These are phyloP conservation scores for Helostoma temminkii DNA, from an alignment of 2,797 vertebrate species.

Conservation along the genomic window DNA sequence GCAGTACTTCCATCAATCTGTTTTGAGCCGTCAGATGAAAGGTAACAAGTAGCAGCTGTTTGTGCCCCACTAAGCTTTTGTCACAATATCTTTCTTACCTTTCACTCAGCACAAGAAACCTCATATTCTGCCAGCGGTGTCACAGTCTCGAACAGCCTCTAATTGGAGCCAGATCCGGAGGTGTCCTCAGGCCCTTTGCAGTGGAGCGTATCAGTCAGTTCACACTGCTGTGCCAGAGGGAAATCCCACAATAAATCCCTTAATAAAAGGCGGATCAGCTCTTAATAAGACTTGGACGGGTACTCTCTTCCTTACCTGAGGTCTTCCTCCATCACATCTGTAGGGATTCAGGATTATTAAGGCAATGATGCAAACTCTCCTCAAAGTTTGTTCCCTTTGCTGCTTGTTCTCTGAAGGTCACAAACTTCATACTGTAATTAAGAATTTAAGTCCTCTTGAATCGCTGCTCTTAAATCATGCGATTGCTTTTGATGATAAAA, in stretches of 20 bases:
- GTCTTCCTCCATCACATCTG: conserved; percentile 44
- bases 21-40: conserved; percentile 12
- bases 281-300: conserved; percentile 63
- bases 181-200: conserved; percentile 56
- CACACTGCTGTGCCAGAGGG: conserved; percentile 47
- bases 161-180: conserved; percentile 68
- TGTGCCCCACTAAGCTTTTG: conserved; percentile 32
- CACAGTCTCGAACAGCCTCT: conserved; percentile 52
- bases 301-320: conserved; percentile 42
- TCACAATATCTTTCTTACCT: conserved; percentile 20
- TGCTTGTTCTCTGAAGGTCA: conserved; percentile 14
- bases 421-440: conserved; percentile 26
- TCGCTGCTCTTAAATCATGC: conserved; percentile 18
- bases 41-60: conserved; percentile 20
- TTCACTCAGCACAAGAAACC: conserved; percentile 34
- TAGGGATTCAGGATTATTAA: conserved; percentile 57
- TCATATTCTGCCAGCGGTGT: conserved; percentile 33
- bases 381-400: conserved; percentile 47
- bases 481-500: conserved; percentile 30
- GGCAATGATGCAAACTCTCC: conserved; percentile 48
- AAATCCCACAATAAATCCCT: conserved; percentile 62
- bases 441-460: conserved; percentile 41
- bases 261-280: conserved; percentile 72
- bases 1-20: background rate
- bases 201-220: conserved; percentile 61